Evolutionary conservation across 2,888 invertebrate genomes (phyloP).

Genomic region (Drosophila colorata): DNA sequence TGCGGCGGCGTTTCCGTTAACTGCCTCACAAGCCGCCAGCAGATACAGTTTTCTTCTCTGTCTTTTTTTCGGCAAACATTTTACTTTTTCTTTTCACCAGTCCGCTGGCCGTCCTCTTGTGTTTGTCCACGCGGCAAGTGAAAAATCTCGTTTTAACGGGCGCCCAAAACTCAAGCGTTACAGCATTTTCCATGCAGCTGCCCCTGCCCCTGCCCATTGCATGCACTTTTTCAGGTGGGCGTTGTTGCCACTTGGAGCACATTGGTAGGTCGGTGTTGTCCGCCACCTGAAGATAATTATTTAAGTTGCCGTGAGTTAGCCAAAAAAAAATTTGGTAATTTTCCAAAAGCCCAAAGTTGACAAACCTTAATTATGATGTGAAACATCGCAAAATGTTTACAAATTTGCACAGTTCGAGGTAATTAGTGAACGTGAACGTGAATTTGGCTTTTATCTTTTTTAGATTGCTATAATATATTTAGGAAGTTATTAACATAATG

Average conservation of each 20-base stretch:
- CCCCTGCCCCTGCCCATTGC: not conserved
- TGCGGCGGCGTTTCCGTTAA: conserved; percentile 43
- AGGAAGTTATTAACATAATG: conserved; percentile 52
- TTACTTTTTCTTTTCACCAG: conserved; percentile 73
- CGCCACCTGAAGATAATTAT: conserved; percentile 41
- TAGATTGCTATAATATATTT: conserved; percentile 19
- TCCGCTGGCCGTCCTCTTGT: conserved; percentile 5
- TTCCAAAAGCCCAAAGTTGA: conserved; percentile 54
- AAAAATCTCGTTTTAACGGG: conserved; percentile 65
- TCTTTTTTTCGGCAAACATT: conserved; percentile 68
- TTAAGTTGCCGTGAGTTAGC: conserved; percentile 33
- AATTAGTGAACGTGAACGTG: conserved; percentile 51
- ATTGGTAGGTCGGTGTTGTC: conserved; percentile 29
- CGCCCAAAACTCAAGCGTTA: conserved; percentile 33
- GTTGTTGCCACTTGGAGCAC: conserved; percentile 42
- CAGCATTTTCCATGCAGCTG: conserved; percentile 41
- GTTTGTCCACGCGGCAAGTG: conserved; percentile 46
- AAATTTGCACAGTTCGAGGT: conserved; percentile 41
- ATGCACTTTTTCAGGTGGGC: conserved; percentile 26
- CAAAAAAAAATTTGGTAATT: conserved; percentile 19
- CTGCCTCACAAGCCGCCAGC: conserved; percentile 23
- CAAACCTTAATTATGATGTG: conserved; percentile 64
- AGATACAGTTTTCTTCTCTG: conserved; percentile 37
- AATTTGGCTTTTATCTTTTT: conserved; percentile 5
- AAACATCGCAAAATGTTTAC: conserved; percentile 37